Conservation (phyloP, 1,140 invertebrate genomes). For the Ips nitidus region DNA sequence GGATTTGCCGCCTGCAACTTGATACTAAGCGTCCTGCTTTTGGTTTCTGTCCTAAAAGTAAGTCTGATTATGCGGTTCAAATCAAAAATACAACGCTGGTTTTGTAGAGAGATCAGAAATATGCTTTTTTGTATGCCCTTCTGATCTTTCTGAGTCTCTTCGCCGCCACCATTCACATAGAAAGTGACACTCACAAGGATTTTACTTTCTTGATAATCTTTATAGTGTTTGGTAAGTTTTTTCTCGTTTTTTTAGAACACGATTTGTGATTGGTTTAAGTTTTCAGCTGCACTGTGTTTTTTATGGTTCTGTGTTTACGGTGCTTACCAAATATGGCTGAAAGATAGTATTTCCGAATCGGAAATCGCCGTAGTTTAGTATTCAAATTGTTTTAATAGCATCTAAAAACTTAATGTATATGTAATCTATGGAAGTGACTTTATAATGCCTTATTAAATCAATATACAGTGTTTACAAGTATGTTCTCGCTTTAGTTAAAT, state of each 20-base stretch:
- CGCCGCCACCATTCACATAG: conserved; percentile 43
- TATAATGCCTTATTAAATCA: too few relatives aligned
- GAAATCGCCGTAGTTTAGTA: conserved; percentile 16
- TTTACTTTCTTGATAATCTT: conserved; percentile 42
- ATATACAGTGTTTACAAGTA: too few relatives aligned
- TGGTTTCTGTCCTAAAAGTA: conserved; percentile 43
- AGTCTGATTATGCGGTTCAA: conserved; percentile 4
- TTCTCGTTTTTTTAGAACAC: not conserved
- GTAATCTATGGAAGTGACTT: too few relatives aligned
- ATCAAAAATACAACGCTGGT: not conserved
- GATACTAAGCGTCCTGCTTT: conserved; percentile 40
- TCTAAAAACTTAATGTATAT: not conserved
- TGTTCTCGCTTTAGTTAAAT: too few relatives aligned
- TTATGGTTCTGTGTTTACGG: conserved; percentile 43
- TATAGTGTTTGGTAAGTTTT: conserved; percentile 41
- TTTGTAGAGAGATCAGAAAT: conserved; percentile 45
- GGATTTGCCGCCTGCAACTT: conserved; percentile 43
- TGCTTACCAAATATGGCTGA: conserved; percentile 40
- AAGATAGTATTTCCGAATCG: conserved; percentile 24
- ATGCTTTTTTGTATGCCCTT: conserved; percentile 44
- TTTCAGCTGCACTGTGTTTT: conserved; percentile 41
- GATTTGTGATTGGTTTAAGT: conserved; percentile 9
- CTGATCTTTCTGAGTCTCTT: conserved; percentile 43
- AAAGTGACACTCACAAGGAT: conserved; percentile 41
- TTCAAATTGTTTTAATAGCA: not conserved